Conservation (phyloP, 35 echinoderm and acorn worm genomes). For the Stichopus chloronotus region DNA sequence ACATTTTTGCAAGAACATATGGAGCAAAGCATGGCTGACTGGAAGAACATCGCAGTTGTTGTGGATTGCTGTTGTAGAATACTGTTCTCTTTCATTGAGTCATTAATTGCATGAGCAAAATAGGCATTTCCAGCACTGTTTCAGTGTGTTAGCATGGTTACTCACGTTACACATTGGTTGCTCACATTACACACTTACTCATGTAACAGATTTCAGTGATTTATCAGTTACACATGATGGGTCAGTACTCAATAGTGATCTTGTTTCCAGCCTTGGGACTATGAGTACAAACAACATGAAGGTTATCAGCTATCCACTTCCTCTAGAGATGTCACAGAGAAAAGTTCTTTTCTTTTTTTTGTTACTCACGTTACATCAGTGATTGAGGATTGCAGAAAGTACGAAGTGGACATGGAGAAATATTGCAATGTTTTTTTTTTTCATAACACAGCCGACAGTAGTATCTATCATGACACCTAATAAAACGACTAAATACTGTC, state of each 20-base stretch:
- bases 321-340: not conserved
- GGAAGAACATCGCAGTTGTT: too few relatives aligned
- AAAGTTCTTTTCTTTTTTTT: not conserved
- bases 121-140: slow-evolving; percentile 30
- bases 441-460: too few relatives aligned
- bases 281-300: not conserved
- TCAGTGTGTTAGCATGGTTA: slow-evolving; percentile 36
- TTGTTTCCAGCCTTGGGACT: not conserved
- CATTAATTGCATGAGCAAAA: not conserved
- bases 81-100: slow-evolving; percentile 25
- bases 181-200: slow-evolving; percentile 20
- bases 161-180: not conserved
- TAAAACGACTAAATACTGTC: too few relatives aligned
- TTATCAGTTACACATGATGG: slow-evolving; percentile 8
- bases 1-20: too few relatives aligned
- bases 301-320: slow-evolving; percentile 10
- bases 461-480: too few relatives aligned
- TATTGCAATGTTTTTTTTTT: too few relatives aligned
- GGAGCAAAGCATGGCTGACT: too few relatives aligned
- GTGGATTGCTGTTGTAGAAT: too few relatives aligned
- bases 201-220: slow-evolving; percentile 44
- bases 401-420: too few relatives aligned
- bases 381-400: not conserved
- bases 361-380: slow-evolving; percentile 37
- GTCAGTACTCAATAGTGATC: not conserved